phyloP scores from a whole-genome alignment of 2,888 invertebrate genomes.

The Platycheirus rosarum region DNA sequence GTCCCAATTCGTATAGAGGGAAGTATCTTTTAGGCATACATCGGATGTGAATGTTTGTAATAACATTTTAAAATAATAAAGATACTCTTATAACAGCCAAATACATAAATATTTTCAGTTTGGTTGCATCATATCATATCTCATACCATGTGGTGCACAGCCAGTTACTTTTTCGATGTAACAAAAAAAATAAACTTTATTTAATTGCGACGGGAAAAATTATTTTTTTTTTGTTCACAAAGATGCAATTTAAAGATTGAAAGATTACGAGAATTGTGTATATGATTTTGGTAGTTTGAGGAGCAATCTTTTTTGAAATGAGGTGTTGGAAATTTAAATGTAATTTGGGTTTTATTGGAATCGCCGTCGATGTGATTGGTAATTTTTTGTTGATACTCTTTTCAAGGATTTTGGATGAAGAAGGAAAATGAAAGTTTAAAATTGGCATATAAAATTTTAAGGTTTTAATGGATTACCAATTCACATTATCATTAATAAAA shows the following conservation, averaged over 20 bases:
- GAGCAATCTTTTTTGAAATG: background rate
- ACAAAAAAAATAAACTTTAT: background rate
- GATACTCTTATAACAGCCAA: slow-evolving; percentile 4
- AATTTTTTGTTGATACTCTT: slow-evolving; percentile 1
- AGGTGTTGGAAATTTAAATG: slow-evolving; percentile 59
- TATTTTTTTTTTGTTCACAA: slow-evolving; percentile 16
- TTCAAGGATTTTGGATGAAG: slow-evolving; percentile 13
- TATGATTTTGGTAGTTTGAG: background rate
- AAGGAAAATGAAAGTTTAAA: background rate
- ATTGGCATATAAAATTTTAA: slow-evolving; percentile 10
- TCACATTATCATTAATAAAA: slow-evolving; percentile 16
- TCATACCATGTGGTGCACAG: background rate
- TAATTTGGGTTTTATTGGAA: slow-evolving; percentile 58
- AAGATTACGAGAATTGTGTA: too few species aligned
- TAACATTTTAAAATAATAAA: slow-evolving; percentile 36
- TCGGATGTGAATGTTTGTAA: background rate
- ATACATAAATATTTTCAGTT: background rate
- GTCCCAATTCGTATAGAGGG: background rate
- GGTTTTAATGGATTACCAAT: slow-evolving; percentile 1
- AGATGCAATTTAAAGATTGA: too few species aligned
- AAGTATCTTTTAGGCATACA: background rate
- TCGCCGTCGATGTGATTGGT: slow-evolving; percentile 27
- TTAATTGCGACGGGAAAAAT: slow-evolving; percentile 42
- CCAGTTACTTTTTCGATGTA: slow-evolving; percentile 2
- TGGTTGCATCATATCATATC: slow-evolving; percentile 17